phyloP scores from a whole-genome alignment of 2,113 vertebrate genomes.

The Otocyon megalotis region DNA sequence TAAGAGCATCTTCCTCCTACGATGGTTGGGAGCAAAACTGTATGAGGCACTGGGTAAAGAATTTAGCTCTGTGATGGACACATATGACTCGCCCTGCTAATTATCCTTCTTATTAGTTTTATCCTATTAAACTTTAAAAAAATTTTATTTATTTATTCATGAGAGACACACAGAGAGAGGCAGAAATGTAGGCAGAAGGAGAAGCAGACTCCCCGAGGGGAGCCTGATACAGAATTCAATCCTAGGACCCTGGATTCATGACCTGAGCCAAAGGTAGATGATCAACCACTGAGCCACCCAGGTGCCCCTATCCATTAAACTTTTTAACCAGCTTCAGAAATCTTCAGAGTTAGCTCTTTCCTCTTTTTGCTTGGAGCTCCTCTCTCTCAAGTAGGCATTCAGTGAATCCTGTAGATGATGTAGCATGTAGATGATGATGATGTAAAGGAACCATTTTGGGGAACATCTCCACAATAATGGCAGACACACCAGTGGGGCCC shows the following conservation, averaged over 20 bases:
- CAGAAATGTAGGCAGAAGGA: no score
- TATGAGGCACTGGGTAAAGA: neutral
- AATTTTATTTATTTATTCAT: no score
- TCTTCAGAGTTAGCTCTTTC: neutral
- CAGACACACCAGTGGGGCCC: neutral
- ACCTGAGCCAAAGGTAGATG: no score
- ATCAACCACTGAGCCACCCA: no score
- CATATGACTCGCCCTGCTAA: neutral
- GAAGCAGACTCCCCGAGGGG: no score
- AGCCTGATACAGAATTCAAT: no score
- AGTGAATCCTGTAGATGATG: neutral
- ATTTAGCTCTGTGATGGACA: neutral
- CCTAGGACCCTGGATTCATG: no score
- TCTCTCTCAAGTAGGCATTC: neutral
- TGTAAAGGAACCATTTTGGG: no score
- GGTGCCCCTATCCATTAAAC: neutral
- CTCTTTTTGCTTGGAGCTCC: neutral
- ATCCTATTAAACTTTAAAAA: neutral
- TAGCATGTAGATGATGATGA: neutral
- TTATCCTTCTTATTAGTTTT: neutral
- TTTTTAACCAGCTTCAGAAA: neutral
- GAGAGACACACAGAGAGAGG: no score
- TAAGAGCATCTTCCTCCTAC: neutral
- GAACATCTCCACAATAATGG: neutral
- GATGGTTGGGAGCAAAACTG: neutral